Base-by-base conservation (phyloP, 2,797 vertebrate genomes). In the Brotogeris chrysoptera region DNA sequence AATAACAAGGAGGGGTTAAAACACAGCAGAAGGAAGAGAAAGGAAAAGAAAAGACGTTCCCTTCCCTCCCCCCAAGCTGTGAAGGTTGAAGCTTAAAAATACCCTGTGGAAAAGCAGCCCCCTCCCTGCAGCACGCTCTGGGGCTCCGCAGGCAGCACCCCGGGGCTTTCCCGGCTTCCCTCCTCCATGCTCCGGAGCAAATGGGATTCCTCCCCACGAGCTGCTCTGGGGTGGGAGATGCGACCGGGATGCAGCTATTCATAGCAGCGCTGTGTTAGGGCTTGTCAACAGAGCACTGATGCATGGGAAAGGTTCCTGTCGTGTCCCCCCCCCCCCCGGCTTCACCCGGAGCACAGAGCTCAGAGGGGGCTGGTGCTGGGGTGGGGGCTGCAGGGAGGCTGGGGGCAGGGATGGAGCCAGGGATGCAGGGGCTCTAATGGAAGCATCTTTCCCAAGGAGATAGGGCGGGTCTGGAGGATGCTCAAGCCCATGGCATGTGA, bases 401-500 rank as follows among this genome's bases (percentile, higher is more conserved):
- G 30, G 12, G 59, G 16, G 7, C n/a, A n/a, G 23, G 2, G 41
- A 30, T 41, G 41, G 61, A 63, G 41, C 7, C 1, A 3, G 10
- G n/a, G 28, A 10, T 6, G 6, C n/a, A 49, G 16, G 13, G 20
- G 17, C 14, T 44, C 9, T 59, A 46, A 15, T 47, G 32, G 68
- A 44, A 36, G 5, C 25, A 13, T 5, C 14, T n/a, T 10, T 47
- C 20, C 44, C 44, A 17, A 19, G 30, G 63, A 32, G 43, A 4
- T 24, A 70, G 3, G 34, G 3, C 3, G 19, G 50, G 30, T 30
- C 32, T 36, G 7, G 47, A 63, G 80, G 82, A 20, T 66, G 81
- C 76, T 85, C 2, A 1, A 78, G 59, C 15, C 12, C 1, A 0
- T 1, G 27, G 5, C 3, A 0, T 0, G 5, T n/a, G 80, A 66